Conservation (phyloP, 2,797 vertebrate genomes). For the Acipenser oxyrinchus region DNA sequence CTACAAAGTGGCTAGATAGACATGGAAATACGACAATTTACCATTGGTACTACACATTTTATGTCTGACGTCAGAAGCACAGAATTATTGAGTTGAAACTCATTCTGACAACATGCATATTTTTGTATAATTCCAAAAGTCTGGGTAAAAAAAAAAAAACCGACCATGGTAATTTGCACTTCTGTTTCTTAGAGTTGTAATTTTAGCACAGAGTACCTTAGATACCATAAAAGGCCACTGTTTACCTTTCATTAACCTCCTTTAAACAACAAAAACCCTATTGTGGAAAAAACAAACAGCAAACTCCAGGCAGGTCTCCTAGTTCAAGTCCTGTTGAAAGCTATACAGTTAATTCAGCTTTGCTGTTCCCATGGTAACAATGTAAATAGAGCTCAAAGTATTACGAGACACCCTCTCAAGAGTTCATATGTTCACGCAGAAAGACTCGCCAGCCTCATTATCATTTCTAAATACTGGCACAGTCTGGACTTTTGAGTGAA, state of each 20-base stretch:
- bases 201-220: slow-evolving; percentile 13
- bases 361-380: slow-evolving; percentile 27
- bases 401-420: background rate
- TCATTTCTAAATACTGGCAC: slow-evolving; percentile 1
- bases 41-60: slow-evolving; percentile 20
- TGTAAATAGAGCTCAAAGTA: slow-evolving; percentile 27
- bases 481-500: slow-evolving; percentile 2
- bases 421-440: slow-evolving; percentile 22
- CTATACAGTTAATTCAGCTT: background rate
- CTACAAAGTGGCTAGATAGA: slow-evolving; percentile 24
- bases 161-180: slow-evolving; percentile 14
- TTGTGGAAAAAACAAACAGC: slow-evolving; percentile 11
- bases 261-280: slow-evolving; percentile 9
- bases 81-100: slow-evolving; percentile 32
- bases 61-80: slow-evolving; percentile 30
- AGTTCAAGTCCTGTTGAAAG: background rate
- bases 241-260: slow-evolving; percentile 20
- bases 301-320: background rate
- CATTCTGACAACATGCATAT: slow-evolving; percentile 19
- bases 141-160: slow-evolving; percentile 11
- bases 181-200: slow-evolving; percentile 10
- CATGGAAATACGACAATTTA: slow-evolving; percentile 24
- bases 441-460: slow-evolving; percentile 28
- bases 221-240: slow-evolving; percentile 4
- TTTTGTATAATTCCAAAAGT: slow-evolving; percentile 2